phyloP scores from a whole-genome alignment of 2,797 vertebrate species.

The Scomberomorus guttatus region DNA sequence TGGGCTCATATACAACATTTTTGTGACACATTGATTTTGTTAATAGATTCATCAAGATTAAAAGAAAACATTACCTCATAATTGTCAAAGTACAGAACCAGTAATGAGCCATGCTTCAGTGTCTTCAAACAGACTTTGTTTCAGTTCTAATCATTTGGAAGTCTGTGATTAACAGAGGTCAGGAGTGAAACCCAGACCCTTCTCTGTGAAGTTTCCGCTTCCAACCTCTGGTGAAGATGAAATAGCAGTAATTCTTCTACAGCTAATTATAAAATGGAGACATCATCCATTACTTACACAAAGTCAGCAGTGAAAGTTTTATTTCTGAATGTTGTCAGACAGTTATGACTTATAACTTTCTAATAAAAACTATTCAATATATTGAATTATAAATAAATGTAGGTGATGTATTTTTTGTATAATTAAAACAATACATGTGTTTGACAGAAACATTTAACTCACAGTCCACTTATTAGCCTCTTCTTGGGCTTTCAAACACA shows the following conservation, averaged over 20 bases:
- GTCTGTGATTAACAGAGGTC: slow-evolving; percentile 36
- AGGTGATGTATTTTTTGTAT: not conserved
- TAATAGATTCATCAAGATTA: not conserved
- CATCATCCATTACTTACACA: slow-evolving; percentile 1
- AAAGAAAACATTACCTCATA: slow-evolving; percentile 7
- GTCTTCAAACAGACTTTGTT: slow-evolving; percentile 31
- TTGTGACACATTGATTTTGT: not conserved
- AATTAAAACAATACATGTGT: not conserved
- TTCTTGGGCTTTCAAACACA: too few species aligned
- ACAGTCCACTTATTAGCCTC: too few species aligned
- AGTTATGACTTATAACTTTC: not conserved
- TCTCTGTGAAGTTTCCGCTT: slow-evolving; percentile 18
- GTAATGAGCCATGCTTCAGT: not conserved
- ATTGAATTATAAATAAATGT: not conserved
- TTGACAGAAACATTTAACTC: not conserved
- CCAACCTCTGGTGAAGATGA: slow-evolving; percentile 17
- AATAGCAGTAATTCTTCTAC: slow-evolving; percentile 6
- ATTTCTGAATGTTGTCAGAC: not conserved
- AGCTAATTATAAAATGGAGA: slow-evolving; percentile 18
- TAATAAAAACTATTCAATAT: not conserved
- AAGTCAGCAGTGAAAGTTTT: not conserved
- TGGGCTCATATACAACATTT: not conserved
- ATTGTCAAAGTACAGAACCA: slow-evolving; percentile 1
- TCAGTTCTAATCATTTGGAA: slow-evolving; percentile 24
- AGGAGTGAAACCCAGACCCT: slow-evolving; percentile 1